phyloP scores from a whole-genome alignment of 2,888 invertebrate genomes.

The Eristalis pertinax region DNA sequence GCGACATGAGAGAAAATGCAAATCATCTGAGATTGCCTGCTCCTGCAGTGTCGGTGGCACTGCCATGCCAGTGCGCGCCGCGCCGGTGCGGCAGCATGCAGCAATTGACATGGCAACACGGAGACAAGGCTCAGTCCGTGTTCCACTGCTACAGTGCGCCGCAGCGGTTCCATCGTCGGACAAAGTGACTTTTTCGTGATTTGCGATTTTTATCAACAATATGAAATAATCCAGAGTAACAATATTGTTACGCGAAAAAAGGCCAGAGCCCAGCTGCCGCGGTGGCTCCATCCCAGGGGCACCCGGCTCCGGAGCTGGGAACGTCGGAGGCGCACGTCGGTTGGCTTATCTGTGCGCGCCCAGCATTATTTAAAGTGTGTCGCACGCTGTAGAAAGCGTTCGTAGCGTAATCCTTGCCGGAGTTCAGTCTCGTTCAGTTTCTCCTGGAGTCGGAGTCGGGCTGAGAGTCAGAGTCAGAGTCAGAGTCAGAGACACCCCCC shows the following conservation, averaged over 20 bases:
- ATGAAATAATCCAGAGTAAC: conserved; percentile 73
- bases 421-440: conserved; percentile 63
- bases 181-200: conserved; percentile 72
- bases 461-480: no score
- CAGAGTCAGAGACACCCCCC: conserved; percentile 33
- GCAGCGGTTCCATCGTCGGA: conserved; percentile 49
- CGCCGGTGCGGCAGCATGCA: conserved; percentile 17
- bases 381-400: conserved; percentile 67
- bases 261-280: conserved; percentile 56
- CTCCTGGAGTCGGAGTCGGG: conserved; percentile 32
- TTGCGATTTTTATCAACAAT: conserved; percentile 71
- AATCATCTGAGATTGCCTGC: conserved; percentile 64
- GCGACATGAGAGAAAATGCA: conserved; percentile 71
- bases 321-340: conserved; percentile 21
- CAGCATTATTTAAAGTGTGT: conserved; percentile 69
- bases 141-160: background rate
- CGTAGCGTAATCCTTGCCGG: conserved; percentile 62
- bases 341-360: conserved; percentile 54
- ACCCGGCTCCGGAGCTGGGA: conserved; percentile 33
- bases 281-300: conserved; percentile 20
- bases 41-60: background rate
- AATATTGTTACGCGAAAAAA: conserved; percentile 68
- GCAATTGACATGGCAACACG: conserved; percentile 65
- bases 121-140: conserved; percentile 62
- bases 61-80: background rate